Conservation (phyloP, 2,113 vertebrate genomes). For the Atherinomorus stipes region DNA sequence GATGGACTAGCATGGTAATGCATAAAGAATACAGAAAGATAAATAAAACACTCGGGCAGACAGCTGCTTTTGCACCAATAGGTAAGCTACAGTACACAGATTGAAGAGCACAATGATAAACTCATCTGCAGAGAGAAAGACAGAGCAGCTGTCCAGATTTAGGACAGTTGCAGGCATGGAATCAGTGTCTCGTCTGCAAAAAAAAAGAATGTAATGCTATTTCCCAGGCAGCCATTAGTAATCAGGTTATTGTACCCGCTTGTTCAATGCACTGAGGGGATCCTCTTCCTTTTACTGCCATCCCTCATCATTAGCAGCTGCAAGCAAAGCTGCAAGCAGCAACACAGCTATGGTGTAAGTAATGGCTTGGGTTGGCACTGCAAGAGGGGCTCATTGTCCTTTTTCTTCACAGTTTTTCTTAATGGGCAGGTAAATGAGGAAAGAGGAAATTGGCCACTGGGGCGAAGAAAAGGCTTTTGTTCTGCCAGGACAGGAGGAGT, state of each 20-base stretch:
- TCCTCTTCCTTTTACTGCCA: conserved; percentile 67
- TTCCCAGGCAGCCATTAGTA: conserved; percentile 72
- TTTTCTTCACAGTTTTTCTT: conserved; percentile 55
- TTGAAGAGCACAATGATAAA: conserved; percentile 56
- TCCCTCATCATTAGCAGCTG: conserved; percentile 74
- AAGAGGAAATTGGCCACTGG: conserved; percentile 50
- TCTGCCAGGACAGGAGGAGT: conserved; percentile 50
- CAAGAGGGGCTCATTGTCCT: conserved; percentile 45
- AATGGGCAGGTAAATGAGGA: conserved; percentile 61
- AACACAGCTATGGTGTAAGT: conserved; percentile 53
- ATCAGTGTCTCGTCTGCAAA: conserved; percentile 55
- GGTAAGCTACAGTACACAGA: conserved; percentile 1
- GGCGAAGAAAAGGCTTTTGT: conserved; percentile 50
- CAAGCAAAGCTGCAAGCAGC: conserved; percentile 53
- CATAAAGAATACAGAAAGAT: conserved; percentile 28
- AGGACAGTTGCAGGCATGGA: conserved; percentile 54
- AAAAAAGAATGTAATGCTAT: conserved; percentile 69
- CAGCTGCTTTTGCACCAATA: neutral
- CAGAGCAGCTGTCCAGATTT: conserved; percentile 45
- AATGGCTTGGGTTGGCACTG: conserved; percentile 55
- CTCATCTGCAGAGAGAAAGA: conserved; percentile 37
- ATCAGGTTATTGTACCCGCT: conserved; percentile 76
- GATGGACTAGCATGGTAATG: conserved; percentile 35
- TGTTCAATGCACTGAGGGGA: conserved; percentile 65
- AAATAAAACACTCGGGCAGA: conserved; percentile 42